Conservation (phyloP, 2,888 invertebrate species). For the Dermolepida albohirtum region DNA sequence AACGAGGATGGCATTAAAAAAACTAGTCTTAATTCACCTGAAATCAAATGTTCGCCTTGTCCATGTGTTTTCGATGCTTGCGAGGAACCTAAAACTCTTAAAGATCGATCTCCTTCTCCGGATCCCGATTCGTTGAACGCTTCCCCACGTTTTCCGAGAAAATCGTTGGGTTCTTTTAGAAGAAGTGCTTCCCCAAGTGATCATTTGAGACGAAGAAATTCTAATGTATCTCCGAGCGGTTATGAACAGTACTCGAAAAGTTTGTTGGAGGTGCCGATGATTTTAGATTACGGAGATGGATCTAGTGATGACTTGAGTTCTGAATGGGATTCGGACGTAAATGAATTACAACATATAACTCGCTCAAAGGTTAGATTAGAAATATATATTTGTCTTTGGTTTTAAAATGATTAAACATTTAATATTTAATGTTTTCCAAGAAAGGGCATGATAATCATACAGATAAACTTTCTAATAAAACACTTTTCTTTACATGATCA, state of each 20-base stretch:
- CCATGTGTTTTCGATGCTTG: constrained; percentile 60
- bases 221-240: constrained; percentile 63
- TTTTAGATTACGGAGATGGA: constrained; percentile 87
- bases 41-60: constrained; percentile 62
- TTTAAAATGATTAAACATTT: neutral
- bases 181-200: constrained; percentile 55
- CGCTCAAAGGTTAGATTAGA: constrained; percentile 41
- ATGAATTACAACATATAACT: constrained; percentile 37
- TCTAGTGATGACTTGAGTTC: constrained; percentile 92
- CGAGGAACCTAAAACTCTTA: constrained; percentile 37
- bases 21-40: constrained; percentile 53
- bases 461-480: too few species aligned
- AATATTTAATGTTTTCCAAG: neutral
- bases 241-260: constrained; percentile 86
- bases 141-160: constrained; percentile 48
- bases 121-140: constrained; percentile 49
- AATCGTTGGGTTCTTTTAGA: constrained; percentile 54
- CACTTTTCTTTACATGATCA: too few species aligned
- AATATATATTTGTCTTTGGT: neutral
- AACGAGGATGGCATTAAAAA: constrained; percentile 9
- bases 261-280: constrained; percentile 80
- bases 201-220: constrained; percentile 52
- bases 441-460: too few species aligned
- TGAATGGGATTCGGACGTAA: constrained; percentile 89
- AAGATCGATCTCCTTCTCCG: constrained; percentile 53